A percentile compares a stretch with the other conserved stretches of the same genome.
phyloP scores from a whole-genome alignment of 2,888 invertebrate genomes.

The Abscondita cerata region DNA sequence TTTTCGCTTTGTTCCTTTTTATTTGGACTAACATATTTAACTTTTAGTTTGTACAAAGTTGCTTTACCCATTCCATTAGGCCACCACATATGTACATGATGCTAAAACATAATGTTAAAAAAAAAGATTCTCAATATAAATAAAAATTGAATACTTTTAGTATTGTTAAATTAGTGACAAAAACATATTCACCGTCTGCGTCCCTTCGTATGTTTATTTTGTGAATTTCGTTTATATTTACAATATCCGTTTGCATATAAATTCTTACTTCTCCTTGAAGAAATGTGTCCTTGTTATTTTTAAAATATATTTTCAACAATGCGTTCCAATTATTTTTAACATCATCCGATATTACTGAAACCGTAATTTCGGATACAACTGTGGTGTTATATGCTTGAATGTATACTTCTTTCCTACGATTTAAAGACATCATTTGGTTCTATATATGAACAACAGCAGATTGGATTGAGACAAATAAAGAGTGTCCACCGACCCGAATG shows the following conservation, averaged over 20 bases:
- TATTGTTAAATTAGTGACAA: constrained; percentile 19
- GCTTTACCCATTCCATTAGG: constrained; percentile 91
- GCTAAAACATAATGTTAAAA: constrained; percentile 47
- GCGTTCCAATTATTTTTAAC: constrained; percentile 58
- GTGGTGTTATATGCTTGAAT: constrained; percentile 71
- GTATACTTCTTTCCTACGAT: constrained; percentile 71
- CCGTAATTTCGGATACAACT: constrained; percentile 68
- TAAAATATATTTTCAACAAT: constrained; percentile 57
- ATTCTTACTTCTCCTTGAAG: constrained; percentile 42
- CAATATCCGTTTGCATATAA: constrained; percentile 38
- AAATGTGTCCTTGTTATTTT: constrained; percentile 37
- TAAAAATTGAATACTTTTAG: constrained; percentile 41
- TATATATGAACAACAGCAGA: too few relatives aligned
- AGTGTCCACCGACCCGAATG: too few relatives aligned
- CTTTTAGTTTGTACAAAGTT: constrained; percentile 72
- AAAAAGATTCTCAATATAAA: background rate
- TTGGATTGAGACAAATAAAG: too few relatives aligned
- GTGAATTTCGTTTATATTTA: constrained; percentile 28
- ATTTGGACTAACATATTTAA: constrained; percentile 58
- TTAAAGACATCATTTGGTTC: too few relatives aligned
- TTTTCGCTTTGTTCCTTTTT: constrained; percentile 58
- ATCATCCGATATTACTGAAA: constrained; percentile 34
- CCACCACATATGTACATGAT: constrained; percentile 82
- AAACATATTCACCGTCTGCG: constrained; percentile 52
- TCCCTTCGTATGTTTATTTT: constrained; percentile 35